phyloP scores from a whole-genome alignment of 2,797 vertebrate genomes.

The Alcedo quadribrachys region DNA sequence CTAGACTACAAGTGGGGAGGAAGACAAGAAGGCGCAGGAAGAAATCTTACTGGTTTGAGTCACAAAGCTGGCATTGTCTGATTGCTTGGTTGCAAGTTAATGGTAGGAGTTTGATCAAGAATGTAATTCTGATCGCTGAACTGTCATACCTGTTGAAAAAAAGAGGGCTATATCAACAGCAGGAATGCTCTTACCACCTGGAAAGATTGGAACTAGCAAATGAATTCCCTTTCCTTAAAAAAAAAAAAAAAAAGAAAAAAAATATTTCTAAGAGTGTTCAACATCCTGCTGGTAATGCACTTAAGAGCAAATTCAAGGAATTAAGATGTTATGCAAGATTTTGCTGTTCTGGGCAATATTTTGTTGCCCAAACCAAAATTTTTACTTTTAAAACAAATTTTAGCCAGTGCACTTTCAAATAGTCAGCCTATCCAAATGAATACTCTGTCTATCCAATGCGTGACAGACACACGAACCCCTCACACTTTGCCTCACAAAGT shows the following conservation, averaged over 20 bases:
- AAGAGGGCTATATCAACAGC: conserved; percentile 74
- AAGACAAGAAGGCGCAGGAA: conserved; percentile 67
- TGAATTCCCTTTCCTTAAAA: not conserved
- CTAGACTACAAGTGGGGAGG: conserved; percentile 60
- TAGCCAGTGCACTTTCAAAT: not conserved
- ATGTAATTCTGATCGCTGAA: conserved; percentile 76
- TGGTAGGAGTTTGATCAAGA: conserved; percentile 77
- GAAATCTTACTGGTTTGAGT: conserved; percentile 77
- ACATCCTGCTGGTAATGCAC: conserved; percentile 24
- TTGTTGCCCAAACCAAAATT: conserved; percentile 11
- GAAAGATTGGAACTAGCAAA: conserved; percentile 48
- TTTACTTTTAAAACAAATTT: not conserved
- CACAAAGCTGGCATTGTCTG: conserved; percentile 76
- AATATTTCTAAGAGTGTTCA: not conserved
- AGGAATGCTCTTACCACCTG: conserved; percentile 61
- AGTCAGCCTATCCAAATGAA: not conserved
- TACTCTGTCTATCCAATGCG: not conserved
- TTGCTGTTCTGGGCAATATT: not conserved
- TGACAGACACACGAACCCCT: not conserved
- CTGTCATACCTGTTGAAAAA: conserved; percentile 76
- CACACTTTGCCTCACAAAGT: not conserved
- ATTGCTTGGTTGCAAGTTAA: conserved; percentile 75
- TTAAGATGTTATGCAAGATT: not conserved
- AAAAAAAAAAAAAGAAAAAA: not conserved
- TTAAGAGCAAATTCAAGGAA: not conserved